Percentiles rank a stretch among this genome's conserved stretches.
Conservation (phyloP, 2,113 vertebrate species). For the Diglossa brunneiventris region DNA sequence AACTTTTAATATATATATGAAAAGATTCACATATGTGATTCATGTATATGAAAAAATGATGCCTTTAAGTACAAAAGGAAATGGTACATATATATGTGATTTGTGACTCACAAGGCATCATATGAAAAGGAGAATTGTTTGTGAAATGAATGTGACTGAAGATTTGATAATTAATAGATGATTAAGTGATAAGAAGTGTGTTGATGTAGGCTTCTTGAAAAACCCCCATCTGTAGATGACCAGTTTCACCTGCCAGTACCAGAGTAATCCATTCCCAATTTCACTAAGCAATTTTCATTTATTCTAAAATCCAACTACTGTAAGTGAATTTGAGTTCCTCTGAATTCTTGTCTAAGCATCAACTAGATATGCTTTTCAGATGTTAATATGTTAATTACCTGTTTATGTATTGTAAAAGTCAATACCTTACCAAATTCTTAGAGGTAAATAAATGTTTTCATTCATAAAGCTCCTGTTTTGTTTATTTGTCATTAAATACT, state of each 20-base stretch:
- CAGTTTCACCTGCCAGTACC: neutral
- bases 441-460: neutral
- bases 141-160: neutral
- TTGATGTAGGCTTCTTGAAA: neutral
- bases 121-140: neutral
- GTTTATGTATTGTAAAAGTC: neutral
- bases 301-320: neutral
- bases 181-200: neutral
- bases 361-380: neutral
- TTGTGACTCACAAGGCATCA: neutral
- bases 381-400: neutral
- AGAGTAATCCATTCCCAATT: neutral
- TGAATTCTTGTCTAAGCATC: neutral
- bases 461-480: neutral
- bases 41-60: neutral
- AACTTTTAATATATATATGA: neutral
- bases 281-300: neutral
- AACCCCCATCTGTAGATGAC: neutral
- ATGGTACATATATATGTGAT: neutral
- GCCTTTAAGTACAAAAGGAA: neutral
- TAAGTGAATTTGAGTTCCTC: neutral
- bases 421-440: neutral
- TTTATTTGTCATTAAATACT: neutral
- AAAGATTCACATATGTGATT: neutral
- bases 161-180: neutral